These are phyloP conservation scores for Nephrotoma guestfalica DNA, from an alignment of 2,888 invertebrate genomes.

Conservation along the genomic window DNA sequence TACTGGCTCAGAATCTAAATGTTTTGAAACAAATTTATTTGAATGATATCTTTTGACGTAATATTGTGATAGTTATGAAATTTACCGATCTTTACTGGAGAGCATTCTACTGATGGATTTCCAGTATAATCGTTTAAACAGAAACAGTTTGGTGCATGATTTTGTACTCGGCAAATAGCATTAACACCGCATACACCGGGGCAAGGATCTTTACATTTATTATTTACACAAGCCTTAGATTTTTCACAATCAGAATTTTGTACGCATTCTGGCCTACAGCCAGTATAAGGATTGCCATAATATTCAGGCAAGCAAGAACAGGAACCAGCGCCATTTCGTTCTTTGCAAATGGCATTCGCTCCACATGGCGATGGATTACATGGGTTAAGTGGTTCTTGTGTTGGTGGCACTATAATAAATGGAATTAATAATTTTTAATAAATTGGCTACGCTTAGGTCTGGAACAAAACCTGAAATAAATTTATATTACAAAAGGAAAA, in stretches of 20 bases:
- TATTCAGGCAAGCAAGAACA: conserved; percentile 61
- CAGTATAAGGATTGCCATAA: conserved; percentile 62
- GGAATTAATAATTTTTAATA: neutral
- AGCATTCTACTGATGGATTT: conserved; percentile 53
- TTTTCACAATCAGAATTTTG: conserved; percentile 61
- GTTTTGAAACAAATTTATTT: neutral
- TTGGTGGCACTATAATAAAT: conserved; percentile 20
- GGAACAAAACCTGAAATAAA: neutral
- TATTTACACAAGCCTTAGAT: conserved; percentile 57
- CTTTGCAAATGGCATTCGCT: conserved; percentile 61
- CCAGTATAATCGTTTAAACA: conserved; percentile 59
- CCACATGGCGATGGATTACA: conserved; percentile 71
- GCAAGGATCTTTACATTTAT: conserved; percentile 67
- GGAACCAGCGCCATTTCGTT: conserved; percentile 58
- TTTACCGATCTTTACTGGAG: conserved; percentile 21
- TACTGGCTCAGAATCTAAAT: neutral
- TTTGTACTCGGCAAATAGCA: conserved; percentile 57
- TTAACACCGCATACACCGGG: conserved; percentile 62
- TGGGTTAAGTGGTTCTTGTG: conserved; percentile 48
- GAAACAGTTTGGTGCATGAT: conserved; percentile 63
- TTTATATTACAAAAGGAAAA: conserved; percentile 8
- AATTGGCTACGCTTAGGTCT: neutral
- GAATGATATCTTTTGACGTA: neutral
- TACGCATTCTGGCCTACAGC: conserved; percentile 68
- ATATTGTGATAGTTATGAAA: neutral